Base-by-base conservation (phyloP, 1,140 invertebrate genomes). In the Drosophila sp. region DNA sequence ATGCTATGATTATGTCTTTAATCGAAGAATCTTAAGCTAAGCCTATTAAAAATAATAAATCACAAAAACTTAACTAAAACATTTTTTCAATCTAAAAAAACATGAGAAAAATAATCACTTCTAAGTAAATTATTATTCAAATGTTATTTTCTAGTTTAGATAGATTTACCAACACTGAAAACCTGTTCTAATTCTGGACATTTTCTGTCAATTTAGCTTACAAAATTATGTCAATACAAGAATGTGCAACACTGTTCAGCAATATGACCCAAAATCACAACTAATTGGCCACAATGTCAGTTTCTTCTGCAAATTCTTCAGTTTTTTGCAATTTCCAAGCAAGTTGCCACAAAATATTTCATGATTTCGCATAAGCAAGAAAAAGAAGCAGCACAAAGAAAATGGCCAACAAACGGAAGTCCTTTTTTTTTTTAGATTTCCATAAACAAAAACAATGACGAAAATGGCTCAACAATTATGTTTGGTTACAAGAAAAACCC, bases 391-490 rank as follows among this genome's bases (percentile, higher is more conserved):
- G 17, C 10, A 33, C 44, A 47, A 64, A 63, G 63, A 41, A 54
- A 60, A 17, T 17, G 32, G 30, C 55, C 30, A 17, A 60, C 57
- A 57, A 74, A 66, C 84, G 84, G 83, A 87, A 87, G 84, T 87
- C 68, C 68, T 74, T 89, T 80, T 80, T 86, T 79, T 76, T 87
- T 80, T 87, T 80, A 35, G 58, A 50, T 71, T 64, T 68, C 70
- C 70, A 71, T 70, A 76, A 60, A 27, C 44, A 50, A 47, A 3
- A 47, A 2, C 23, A 74, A 83, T 79, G 79, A 82, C 83, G 62
- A 83, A 72, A 79, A 72, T 70, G 70, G 67, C 61, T 70, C 70
- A 66, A 78, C 70, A 83, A 73, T 87, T 76, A 82, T 79, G 66
- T 76, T 63, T 61, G 30, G 54, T 62, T 58, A 32, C 40, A 44